phyloP scores from a whole-genome alignment of 37 sponge, comb jelly and placozoan genomes.

The Hormiphora californensis region DNA sequence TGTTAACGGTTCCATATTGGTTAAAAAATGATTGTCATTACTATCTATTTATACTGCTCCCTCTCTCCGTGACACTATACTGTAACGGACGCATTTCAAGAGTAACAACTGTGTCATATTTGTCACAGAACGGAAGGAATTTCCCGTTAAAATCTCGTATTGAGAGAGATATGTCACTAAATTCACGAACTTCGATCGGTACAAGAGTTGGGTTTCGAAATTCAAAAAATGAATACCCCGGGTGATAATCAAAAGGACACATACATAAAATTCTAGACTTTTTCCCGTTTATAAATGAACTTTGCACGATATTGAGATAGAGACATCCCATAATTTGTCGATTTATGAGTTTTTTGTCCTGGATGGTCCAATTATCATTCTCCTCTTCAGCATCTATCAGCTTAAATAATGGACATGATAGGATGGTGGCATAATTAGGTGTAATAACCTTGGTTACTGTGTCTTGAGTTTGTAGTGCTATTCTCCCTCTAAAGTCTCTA shows the following conservation, averaged over 20 bases:
- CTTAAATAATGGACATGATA: no score
- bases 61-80: no score
- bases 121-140: not conserved
- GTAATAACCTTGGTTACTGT: no score
- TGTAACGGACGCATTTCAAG: not conserved
- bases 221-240: not conserved
- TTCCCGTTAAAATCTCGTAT: not conserved
- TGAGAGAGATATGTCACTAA: not conserved
- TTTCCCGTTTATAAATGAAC: not conserved
- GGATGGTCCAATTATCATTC: not conserved
- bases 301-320: not conserved
- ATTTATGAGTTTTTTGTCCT: not conserved
- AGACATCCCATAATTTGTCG: not conserved
- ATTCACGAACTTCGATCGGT: constrained; percentile 10
- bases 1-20: not conserved
- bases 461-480: no score
- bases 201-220: not conserved
- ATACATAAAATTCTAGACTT: not conserved
- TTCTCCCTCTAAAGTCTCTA: no score
- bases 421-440: no score
- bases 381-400: not conserved
- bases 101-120: not conserved
- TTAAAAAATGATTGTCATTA: no score
- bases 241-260: not conserved
- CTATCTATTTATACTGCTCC: no score